These are phyloP conservation scores for Hartigia nigra DNA, from an alignment of 2,888 invertebrate species.

Conservation along the genomic window DNA sequence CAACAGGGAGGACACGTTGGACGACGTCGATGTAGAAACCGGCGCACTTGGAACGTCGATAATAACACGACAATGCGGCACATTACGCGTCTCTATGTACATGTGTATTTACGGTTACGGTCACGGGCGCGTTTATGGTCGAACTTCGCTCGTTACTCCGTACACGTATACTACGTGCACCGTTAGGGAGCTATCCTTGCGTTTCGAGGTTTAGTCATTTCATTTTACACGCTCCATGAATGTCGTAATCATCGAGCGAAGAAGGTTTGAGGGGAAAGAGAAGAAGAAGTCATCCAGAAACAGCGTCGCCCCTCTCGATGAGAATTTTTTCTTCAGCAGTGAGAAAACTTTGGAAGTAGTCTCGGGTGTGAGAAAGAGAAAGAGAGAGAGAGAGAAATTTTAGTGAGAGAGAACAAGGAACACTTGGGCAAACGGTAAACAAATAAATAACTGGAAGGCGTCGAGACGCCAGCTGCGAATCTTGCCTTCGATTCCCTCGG, in stretches of 20 bases:
- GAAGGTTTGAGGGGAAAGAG: not conserved
- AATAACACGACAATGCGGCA: not conserved
- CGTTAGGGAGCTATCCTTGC: conserved; percentile 34
- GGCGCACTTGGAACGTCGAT: not conserved
- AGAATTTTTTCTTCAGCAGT: not conserved
- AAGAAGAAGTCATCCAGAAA: not conserved
- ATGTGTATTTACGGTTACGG: not conserved
- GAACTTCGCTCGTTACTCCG: conserved; percentile 6
- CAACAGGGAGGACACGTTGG: not conserved
- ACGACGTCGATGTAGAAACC: not conserved
- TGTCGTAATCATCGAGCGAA: conserved; percentile 13
- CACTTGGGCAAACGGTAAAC: conserved; percentile 4
- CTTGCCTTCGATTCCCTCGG: not conserved
- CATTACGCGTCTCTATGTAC: not conserved
- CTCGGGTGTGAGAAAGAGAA: conserved; percentile 7
- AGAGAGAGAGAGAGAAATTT: not conserved
- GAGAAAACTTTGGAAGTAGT: not conserved
- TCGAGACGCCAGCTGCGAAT: conserved; percentile 9
- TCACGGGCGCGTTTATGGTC: not conserved
- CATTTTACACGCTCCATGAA: conserved; percentile 8
- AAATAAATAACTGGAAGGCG: conserved; percentile 10
- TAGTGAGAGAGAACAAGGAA: not conserved
- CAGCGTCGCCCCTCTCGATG: not conserved
- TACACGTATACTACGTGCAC: conserved; percentile 45
- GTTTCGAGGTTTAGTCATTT: conserved; percentile 21